Base-by-base conservation (phyloP, 2,113 vertebrate genomes). In the Caranx ignobilis region DNA sequence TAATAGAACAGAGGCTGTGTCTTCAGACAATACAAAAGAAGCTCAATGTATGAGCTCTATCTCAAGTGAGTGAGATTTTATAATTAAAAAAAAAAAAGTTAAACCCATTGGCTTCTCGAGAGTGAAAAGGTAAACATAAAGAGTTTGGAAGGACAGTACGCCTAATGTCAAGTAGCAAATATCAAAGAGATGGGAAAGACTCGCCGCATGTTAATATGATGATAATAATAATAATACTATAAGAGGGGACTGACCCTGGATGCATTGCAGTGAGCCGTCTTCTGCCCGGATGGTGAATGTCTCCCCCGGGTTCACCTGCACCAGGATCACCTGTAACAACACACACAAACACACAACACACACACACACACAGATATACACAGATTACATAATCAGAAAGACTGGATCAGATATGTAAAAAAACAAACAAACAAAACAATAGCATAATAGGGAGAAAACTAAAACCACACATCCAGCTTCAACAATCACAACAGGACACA, bases 281-380 rank as follows among this genome's bases (percentile, higher is more conserved):
- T 99, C 97, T 2, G 96, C 96, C 92, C 97, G 95, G 91, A 99
- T 99, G 89, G 97, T 99, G 74, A 99, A 99, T 76, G 97, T 99
- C 95, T 99, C 97, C 89, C 97, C 97, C 45, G 97, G 97, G 95
- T 99, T 99, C 87, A 99, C 97, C 95, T 99, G 97, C 95, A 99
- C 97, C 83, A 99, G 94, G 91, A 99, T 98, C 88, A 99, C 97
- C 97, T 99, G 95, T 32, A 73, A 34, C 86, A 90, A 92, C 63
- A 87, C 41, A 35, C 57, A 67, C 35, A n/a, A 39, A 69, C 32
- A 37, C 21, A 77, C 43, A 61, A 41, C 56, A 67, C 35, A n/a
- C 52, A 61, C 32, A 45, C 16, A 77, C 43, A 66, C 35, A 62
- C 21, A 69, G 43, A 59, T 18, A 71, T 3, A 83, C n/a, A 79